Evolutionary conservation across 1,140 invertebrate genomes (phyloP).

Genomic region (Argopecten irradians): DNA sequence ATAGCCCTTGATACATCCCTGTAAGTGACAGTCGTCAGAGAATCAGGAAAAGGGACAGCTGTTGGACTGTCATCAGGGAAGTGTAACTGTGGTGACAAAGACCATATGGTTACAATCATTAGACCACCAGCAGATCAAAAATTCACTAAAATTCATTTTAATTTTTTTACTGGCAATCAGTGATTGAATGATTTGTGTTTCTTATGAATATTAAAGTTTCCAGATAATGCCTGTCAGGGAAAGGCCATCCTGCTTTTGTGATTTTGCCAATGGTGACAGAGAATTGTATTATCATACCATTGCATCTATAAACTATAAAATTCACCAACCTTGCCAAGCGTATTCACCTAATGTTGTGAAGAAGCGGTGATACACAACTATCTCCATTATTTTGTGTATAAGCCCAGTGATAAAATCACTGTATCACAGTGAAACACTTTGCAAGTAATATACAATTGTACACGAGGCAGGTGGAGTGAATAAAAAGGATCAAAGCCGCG

Average conservation of each 20-base stretch:
- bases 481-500: not conserved
- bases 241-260: slow-evolving; percentile 1
- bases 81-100: not conserved
- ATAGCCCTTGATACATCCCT: no score
- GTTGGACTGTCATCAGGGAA: not conserved
- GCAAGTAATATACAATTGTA: slow-evolving; percentile 10
- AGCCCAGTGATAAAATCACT: not conserved
- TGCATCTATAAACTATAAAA: not conserved
- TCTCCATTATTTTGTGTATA: not conserved
- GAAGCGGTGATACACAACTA: slow-evolving; percentile 9
- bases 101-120: not conserved
- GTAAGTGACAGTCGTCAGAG: no score
- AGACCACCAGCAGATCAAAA: not conserved
- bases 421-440: not conserved
- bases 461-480: not conserved
- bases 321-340: slow-evolving; percentile 3
- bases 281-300: not conserved
- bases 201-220: slow-evolving; percentile 12
- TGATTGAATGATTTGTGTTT: slow-evolving; percentile 1
- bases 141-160: not conserved
- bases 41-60: not conserved
- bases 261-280: not conserved
- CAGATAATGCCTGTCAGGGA: not conserved
- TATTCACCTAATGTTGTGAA: slow-evolving; percentile 3
- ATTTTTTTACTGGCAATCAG: not conserved